A percentile compares a stretch with the other conserved stretches of the same genome.
Evolutionary conservation across 2,888 invertebrate species (phyloP).

Genomic region (Ormyrus rosae): DNA sequence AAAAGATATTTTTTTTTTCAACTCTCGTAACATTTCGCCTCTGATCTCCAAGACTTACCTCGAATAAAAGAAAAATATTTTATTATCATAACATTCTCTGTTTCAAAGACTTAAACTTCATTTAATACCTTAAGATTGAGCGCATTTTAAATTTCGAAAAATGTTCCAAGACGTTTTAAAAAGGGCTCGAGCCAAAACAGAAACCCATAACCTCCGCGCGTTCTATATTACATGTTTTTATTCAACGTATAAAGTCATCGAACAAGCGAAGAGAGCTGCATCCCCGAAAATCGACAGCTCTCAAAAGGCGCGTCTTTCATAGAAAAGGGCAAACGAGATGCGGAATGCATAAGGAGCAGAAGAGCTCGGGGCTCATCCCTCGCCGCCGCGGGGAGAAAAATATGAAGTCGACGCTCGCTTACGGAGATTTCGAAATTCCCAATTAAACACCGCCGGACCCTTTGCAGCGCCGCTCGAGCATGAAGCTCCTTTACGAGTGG

Average conservation of each 20-base stretch:
- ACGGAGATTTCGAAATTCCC: conserved; percentile 48
- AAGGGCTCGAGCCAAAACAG: too few relatives aligned
- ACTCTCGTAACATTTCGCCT: too few relatives aligned
- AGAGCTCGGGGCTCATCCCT: neutral
- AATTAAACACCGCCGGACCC: conserved; percentile 43
- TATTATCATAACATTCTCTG: too few relatives aligned
- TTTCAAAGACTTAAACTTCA: too few relatives aligned
- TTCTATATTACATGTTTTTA: conserved; percentile 22
- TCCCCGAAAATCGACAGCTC: neutral
- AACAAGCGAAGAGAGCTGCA: neutral
- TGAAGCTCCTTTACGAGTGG: conserved; percentile 31
- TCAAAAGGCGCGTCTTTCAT: neutral
- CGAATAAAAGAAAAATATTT: too few relatives aligned
- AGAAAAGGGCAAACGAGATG: conserved; percentile 2
- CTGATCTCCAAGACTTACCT: too few relatives aligned
- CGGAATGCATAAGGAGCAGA: conserved; percentile 14
- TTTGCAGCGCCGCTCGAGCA: conserved; percentile 37
- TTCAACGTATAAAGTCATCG: conserved; percentile 9
- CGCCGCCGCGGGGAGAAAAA: conserved; percentile 3
- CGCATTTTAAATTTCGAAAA: too few relatives aligned
- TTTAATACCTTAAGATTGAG: too few relatives aligned
- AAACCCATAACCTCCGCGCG: too few relatives aligned
- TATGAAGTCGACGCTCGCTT: conserved; percentile 17
- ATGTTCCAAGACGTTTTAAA: too few relatives aligned
- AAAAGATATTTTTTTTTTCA: too few relatives aligned